Percentiles rank a stretch among this genome's conserved stretches.
Evolutionary conservation across 2,888 invertebrate genomes (phyloP).

Genomic region (Lacanobia oleracea): DNA sequence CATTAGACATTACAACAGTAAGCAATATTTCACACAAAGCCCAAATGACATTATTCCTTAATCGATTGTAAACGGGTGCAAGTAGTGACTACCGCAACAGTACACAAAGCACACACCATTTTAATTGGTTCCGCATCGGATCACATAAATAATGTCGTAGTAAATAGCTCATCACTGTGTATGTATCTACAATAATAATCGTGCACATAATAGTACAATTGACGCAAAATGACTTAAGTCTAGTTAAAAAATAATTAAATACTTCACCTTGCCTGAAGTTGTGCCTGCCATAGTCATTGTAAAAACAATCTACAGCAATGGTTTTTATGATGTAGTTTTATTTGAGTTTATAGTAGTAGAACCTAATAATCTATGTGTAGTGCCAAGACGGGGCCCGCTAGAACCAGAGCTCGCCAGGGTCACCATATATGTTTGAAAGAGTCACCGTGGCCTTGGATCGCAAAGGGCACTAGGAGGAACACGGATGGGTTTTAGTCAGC

Average conservation of each 20-base stretch:
- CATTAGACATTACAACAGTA: background rate
- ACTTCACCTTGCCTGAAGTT: conserved; percentile 20
- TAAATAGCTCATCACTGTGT: conserved; percentile 19
- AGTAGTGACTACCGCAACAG: background rate
- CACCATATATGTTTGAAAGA: too few species aligned
- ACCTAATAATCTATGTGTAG: background rate
- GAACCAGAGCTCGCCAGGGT: too few species aligned
- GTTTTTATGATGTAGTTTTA: background rate
- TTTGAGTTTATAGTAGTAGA: background rate
- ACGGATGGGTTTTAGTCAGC: too few species aligned
- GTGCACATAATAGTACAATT: background rate
- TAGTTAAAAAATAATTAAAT: conserved; percentile 26
- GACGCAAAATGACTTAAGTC: conserved; percentile 1
- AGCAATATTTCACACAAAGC: background rate
- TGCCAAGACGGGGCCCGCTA: too few species aligned
- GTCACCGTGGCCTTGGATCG: too few species aligned
- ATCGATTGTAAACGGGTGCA: background rate
- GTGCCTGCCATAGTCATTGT: conserved; percentile 6
- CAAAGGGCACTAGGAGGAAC: too few species aligned
- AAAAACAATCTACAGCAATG: conserved; percentile 1
- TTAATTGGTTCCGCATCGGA: conserved; percentile 37
- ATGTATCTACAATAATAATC: background rate
- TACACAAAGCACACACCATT: background rate
- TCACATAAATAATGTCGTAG: conserved; percentile 23
- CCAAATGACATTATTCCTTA: background rate